Evolutionary conservation across 2,797 vertebrate genomes (phyloP).

Genomic region (Falco cherrug): DNA sequence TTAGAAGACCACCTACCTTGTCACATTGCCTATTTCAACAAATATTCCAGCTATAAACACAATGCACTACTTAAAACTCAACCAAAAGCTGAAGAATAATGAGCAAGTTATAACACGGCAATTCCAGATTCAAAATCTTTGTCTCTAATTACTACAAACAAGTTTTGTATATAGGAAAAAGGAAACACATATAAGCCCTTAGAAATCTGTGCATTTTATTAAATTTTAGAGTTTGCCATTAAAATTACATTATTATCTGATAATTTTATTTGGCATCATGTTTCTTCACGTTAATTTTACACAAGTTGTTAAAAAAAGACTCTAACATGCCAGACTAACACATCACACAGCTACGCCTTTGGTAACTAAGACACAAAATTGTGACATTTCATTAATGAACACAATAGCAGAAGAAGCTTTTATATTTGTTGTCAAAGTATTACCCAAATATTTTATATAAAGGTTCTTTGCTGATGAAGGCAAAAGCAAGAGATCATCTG

Average conservation of each 20-base stretch:
- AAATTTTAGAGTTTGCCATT: neutral
- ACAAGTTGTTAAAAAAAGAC: neutral
- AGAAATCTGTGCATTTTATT: neutral
- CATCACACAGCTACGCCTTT: neutral
- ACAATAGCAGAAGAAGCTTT: neutral
- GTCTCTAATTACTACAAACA: neutral
- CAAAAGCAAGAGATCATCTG: neutral
- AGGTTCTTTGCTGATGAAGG: neutral
- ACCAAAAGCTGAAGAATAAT: neutral
- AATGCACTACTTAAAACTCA: neutral
- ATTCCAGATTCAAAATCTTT: neutral
- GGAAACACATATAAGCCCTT: neutral
- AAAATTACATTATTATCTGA: neutral
- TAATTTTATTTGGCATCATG: neutral
- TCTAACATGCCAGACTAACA: neutral
- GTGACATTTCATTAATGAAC: neutral
- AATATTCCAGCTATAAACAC: slow-evolving; percentile 45
- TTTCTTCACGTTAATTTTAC: neutral
- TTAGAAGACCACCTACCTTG: slow-evolving; percentile 65
- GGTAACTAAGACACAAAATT: neutral
- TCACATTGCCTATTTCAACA: slow-evolving; percentile 43
- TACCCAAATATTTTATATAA: neutral
- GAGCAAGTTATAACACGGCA: neutral
- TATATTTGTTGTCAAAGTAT: neutral
- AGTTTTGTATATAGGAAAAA: neutral